These are phyloP conservation scores for Petaurus breviceps DNA, from an alignment of 2,113 vertebrate genomes.

Conservation along the genomic window DNA sequence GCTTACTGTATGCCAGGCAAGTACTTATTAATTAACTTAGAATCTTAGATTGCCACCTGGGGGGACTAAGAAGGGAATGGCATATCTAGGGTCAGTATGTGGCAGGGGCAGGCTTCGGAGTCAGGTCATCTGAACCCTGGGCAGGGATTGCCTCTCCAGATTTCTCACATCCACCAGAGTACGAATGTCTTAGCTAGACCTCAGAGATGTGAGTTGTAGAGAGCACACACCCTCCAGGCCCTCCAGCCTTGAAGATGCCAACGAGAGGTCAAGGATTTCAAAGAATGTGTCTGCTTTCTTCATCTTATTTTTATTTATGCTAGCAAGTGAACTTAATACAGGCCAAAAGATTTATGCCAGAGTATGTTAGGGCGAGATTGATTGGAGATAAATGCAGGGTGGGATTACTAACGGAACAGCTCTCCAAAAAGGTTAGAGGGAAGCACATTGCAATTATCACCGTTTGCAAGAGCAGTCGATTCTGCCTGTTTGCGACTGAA, in stretches of 20 bases:
- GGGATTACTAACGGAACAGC: not conserved
- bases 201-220: slow-evolving; percentile 29
- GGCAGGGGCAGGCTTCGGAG: not conserved
- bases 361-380: slow-evolving; percentile 53
- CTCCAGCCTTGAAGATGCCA: not conserved
- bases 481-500: slow-evolving; percentile 33
- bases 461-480: slow-evolving; percentile 16
- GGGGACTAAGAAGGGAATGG: not conserved
- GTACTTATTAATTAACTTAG: not conserved
- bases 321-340: slow-evolving; percentile 37
- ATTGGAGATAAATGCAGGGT: slow-evolving; percentile 52
- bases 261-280: slow-evolving; percentile 35
- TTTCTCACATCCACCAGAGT: not conserved
- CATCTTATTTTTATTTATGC: slow-evolving; percentile 71
- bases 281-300: slow-evolving; percentile 54
- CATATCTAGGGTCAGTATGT: not conserved
- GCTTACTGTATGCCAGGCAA: not conserved
- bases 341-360: slow-evolving; percentile 56
- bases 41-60: not conserved
- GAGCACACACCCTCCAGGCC: not conserved
- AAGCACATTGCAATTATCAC: not conserved
- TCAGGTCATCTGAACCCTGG: no score
- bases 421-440: slow-evolving; percentile 9
- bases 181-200: not conserved
- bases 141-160: not conserved